phyloP scores from a whole-genome alignment of 2,797 vertebrate species.

The Rhincodon typus region DNA sequence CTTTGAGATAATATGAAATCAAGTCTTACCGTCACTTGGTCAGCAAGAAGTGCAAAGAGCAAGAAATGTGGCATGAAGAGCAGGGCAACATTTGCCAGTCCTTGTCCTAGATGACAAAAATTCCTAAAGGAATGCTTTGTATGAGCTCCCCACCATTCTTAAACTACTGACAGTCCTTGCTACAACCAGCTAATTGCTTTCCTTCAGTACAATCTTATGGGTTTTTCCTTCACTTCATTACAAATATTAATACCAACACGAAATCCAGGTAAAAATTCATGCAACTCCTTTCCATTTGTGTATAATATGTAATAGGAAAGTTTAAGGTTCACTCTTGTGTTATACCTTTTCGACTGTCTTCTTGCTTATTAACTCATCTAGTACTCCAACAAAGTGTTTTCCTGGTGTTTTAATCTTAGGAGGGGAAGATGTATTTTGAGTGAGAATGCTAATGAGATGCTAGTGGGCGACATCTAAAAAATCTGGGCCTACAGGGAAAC shows the following conservation, averaged over 20 bases:
- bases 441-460: not conserved
- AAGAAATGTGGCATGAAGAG: not conserved
- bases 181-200: not conserved
- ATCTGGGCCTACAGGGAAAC: not conserved
- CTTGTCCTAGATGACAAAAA: not conserved
- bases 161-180: not conserved
- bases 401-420: not conserved
- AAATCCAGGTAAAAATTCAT: not conserved
- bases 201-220: not conserved
- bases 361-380: not conserved
- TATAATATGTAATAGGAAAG: not conserved
- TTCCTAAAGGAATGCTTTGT: not conserved
- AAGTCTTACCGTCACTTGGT: too few species aligned
- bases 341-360: not conserved
- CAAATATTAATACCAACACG: not conserved
- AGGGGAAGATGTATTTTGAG: not conserved
- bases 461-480: not conserved
- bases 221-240: not conserved
- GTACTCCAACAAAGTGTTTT: not conserved
- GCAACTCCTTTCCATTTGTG: not conserved
- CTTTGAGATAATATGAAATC: too few species aligned
- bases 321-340: not conserved
- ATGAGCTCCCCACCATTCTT: too few species aligned
- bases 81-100: not conserved
- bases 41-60: not conserved